Base-by-base conservation (phyloP, 2,888 invertebrate species). In the Leucophenga maculata region DNA sequence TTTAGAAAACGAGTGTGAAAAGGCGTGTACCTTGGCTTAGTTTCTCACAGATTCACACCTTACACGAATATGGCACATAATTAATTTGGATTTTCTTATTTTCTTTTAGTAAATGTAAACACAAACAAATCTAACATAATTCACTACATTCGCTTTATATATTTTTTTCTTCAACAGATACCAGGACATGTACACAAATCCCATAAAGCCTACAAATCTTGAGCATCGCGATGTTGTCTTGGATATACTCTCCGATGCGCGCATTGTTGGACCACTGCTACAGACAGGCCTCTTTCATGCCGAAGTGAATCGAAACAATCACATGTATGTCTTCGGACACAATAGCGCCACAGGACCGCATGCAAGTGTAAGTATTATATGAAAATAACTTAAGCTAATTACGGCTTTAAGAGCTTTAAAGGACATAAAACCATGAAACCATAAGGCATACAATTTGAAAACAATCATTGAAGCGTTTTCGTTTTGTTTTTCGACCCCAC, bases 321-420 rank as follows among this genome's bases (percentile, higher is more conserved):
- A 94, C 87, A 95, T 97, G 90, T 97, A 96, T 85, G 94, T 96
- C 31, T 96, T 96, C 83, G 93, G 94, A 6, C 96, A 97, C 86
- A 94, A 94, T 77, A 95, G 94, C 70, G 91, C 93, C 74, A 92
- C 94, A 80, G 94, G 94, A 72, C 93, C 94, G 74, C 93, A 93
- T 87, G 92, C 94, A 59, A 91, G 91, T 80, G 95, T 95, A 89
- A 93, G 93, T 91, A 79, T 4, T 48, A 48, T 3, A n/a, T 48
- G 2, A n/a, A 4, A n/a, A n/a, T 48, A 48, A 3, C 26, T 3
- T 26, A 26, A 26, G 26, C 26, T 26, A 26, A 26, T 26, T 26
- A 3, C 26, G 26, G 26, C 26, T 26, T 26, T 3, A 26, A 26
- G 3, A 26, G 26, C 26, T 26, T 26, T 39, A 11, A 39, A 39